Percentiles rank a stretch among this genome's conserved stretches.
phyloP scores from a whole-genome alignment of 2,797 vertebrate genomes.

The Astyanax mexicanus region DNA sequence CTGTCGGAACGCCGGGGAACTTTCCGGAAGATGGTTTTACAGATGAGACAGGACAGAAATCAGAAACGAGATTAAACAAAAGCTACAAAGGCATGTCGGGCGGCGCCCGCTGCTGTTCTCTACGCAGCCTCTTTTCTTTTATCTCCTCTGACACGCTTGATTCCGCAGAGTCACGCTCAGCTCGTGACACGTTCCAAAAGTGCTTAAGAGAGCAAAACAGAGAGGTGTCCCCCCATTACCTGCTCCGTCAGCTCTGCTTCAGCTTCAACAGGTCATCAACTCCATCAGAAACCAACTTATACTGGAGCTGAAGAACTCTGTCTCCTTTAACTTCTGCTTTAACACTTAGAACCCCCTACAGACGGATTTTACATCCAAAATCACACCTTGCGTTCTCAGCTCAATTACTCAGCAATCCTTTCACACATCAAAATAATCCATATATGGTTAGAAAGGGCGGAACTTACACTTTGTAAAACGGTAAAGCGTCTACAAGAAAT shows the following conservation, averaged over 20 bases:
- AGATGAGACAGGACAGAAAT: slow-evolving; percentile 34
- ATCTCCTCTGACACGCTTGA: slow-evolving; percentile 36
- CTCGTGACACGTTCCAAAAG: slow-evolving; percentile 17
- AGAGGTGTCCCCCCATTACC: slow-evolving; percentile 40
- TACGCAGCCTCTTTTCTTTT: slow-evolving; percentile 18
- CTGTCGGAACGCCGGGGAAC: slow-evolving; percentile 34
- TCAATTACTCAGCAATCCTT: no score
- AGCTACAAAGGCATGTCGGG: slow-evolving; percentile 36
- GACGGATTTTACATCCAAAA: no score
- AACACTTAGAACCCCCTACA: background rate
- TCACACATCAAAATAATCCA: no score
- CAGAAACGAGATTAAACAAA: slow-evolving; percentile 47
- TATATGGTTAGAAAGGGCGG: no score
- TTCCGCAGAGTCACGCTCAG: slow-evolving; percentile 11
- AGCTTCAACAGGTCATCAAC: slow-evolving; percentile 27
- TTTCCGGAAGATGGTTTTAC: slow-evolving; percentile 36
- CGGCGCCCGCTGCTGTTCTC: background rate
- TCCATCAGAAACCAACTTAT: slow-evolving; percentile 12
- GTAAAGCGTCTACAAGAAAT: no score
- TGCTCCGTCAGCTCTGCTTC: slow-evolving; percentile 27
- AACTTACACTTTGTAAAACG: no score
- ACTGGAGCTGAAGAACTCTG: slow-evolving; percentile 15
- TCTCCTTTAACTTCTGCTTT: background rate
- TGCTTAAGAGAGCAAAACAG: slow-evolving; percentile 40
- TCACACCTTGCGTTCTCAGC: no score